These are phyloP conservation scores for Montifringilla adamsi DNA, from an alignment of 2,113 vertebrate genomes.

Conservation along the genomic window DNA sequence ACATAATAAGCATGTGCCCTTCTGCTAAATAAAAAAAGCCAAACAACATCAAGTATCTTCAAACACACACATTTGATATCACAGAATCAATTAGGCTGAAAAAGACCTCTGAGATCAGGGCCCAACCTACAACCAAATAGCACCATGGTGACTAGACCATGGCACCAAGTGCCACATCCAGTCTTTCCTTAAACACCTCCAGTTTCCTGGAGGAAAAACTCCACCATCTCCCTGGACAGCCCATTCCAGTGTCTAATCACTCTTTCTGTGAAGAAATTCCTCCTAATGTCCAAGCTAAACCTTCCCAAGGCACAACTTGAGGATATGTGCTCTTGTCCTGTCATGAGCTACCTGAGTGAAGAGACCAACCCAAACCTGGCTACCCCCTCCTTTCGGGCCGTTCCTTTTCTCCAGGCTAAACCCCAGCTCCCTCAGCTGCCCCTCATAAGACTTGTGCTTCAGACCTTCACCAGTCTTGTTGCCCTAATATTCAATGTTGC, in stretches of 20 bases:
- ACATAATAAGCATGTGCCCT: background rate
- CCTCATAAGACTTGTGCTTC: background rate
- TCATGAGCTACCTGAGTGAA: background rate
- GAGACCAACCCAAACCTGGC: background rate
- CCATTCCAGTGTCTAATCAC: background rate
- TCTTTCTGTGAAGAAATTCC: background rate
- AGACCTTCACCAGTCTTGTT: background rate
- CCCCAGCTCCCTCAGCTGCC: background rate
- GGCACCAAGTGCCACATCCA: background rate
- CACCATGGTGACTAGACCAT: background rate
- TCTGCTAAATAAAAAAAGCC: background rate
- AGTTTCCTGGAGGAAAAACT: too few relatives aligned
- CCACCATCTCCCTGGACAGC: background rate
- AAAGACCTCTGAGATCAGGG: background rate
- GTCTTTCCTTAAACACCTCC: background rate
- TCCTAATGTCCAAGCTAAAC: background rate
- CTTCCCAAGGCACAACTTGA: background rate
- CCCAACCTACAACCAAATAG: background rate
- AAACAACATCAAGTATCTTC: background rate
- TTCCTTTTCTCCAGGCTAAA: background rate
- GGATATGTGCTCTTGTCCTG: background rate
- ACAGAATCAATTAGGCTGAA: background rate
- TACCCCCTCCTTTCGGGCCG: background rate
- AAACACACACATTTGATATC: background rate
- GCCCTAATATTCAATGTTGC: background rate